A percentile compares a stretch with the other conserved stretches of the same genome.
Conservation (phyloP, 2,888 invertebrate species). For the Hirtodrosophila histrioides region DNA sequence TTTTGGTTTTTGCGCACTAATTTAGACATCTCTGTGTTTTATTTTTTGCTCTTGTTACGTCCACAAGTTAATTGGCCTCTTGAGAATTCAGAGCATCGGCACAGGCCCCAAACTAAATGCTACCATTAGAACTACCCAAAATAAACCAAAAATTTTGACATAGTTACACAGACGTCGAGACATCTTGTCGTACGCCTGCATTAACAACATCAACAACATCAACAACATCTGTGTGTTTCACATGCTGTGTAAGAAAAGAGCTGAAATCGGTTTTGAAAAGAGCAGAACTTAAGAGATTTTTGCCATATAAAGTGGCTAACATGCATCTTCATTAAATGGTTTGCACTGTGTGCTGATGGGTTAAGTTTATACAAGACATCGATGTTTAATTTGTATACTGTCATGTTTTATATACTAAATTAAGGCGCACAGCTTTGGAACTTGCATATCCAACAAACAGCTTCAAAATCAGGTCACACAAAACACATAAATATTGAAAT, state of each 20-base stretch:
- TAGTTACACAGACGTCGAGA: slow-evolving; percentile 60
- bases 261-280: slow-evolving; percentile 5
- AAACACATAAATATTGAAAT: background rate
- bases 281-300: slow-evolving; percentile 42
- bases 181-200: slow-evolving; percentile 43
- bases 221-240: slow-evolving; percentile 43
- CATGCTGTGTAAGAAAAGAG: slow-evolving; percentile 8
- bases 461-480: background rate
- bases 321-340: background rate
- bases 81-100: slow-evolving; percentile 57
- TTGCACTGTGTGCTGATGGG: background rate
- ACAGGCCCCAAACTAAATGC: slow-evolving; percentile 54
- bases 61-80: slow-evolving; percentile 78
- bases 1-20: slow-evolving; percentile 24
- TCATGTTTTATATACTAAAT: slow-evolving; percentile 35
- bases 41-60: slow-evolving; percentile 25
- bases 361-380: background rate
- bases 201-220: slow-evolving; percentile 19
- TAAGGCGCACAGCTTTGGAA: slow-evolving; percentile 1
- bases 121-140: slow-evolving; percentile 63
- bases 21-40: slow-evolving; percentile 31
- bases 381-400: slow-evolving; percentile 22
- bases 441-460: background rate
- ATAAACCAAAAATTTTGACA: slow-evolving; percentile 67
- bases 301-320: background rate